Evolutionary conservation across 2,888 invertebrate species (phyloP).

Genomic region (Eupsilia transversa): DNA sequence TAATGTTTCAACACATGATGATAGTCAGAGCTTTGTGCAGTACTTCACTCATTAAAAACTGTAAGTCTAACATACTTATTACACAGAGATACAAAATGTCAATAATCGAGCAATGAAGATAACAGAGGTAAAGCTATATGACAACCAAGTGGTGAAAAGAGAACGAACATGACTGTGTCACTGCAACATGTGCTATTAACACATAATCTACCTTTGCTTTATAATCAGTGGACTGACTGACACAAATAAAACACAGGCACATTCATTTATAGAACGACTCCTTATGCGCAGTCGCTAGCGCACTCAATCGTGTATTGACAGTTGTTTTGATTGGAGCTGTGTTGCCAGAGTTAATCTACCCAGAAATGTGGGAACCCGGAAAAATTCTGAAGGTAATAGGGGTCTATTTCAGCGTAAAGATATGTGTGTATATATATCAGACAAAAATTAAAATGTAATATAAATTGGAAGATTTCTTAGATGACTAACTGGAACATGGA

Average conservation of each 20-base stretch:
- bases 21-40: neutral
- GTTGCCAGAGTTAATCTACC: constrained; percentile 30
- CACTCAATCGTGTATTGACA: constrained; percentile 65
- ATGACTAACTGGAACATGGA: neutral
- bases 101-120: neutral
- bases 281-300: constrained; percentile 57
- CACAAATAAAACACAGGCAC: constrained; percentile 48
- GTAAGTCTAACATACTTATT: no score
- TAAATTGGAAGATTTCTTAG: neutral
- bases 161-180: neutral
- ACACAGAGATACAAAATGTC: neutral
- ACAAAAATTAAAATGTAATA: neutral
- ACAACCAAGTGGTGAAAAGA: neutral
- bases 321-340: constrained; percentile 62
- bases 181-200: neutral
- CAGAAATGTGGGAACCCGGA: neutral
- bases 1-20: neutral
- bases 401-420: neutral
- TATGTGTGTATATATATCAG: rapidly evolving
- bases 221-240: constrained; percentile 38
- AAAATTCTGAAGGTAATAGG: neutral
- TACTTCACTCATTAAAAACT: neutral
- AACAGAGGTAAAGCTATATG: neutral
- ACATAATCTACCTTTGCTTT: constrained; percentile 13
- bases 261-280: constrained; percentile 58